Evolutionary conservation across 1,140 invertebrate genomes (phyloP).

Genomic region (Maconellicoccus hirsutus): DNA sequence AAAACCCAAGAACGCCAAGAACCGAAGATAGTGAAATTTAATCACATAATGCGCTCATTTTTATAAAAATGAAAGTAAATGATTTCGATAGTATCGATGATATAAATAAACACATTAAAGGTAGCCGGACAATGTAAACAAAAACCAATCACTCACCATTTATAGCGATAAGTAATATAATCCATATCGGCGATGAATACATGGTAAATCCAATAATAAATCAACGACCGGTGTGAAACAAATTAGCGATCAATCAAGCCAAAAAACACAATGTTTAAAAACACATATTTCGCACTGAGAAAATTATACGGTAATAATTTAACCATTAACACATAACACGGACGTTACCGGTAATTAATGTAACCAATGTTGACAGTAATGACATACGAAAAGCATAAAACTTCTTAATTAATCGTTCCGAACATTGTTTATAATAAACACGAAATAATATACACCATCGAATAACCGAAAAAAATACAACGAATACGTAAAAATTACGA

Average conservation of each 20-base stretch:
- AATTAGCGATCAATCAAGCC: not conserved
- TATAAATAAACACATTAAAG: no score
- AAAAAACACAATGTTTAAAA: not conserved
- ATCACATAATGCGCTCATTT: no score
- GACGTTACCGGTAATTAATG: conserved; percentile 2
- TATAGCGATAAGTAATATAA: not conserved
- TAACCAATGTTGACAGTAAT: not conserved
- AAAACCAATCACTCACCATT: not conserved
- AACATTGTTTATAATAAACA: not conserved
- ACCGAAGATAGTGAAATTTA: no score
- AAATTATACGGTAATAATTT: not conserved
- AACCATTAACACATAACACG: not conserved
- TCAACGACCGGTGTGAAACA: not conserved
- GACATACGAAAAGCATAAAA: not conserved
- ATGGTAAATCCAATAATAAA: not conserved
- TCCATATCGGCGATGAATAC: not conserved
- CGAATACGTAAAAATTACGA: conserved; percentile 9
- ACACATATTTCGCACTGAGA: not conserved
- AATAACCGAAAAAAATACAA: not conserved
- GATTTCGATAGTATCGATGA: no score
- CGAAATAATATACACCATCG: not conserved
- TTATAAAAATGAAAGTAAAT: no score
- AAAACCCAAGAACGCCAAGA: no score
- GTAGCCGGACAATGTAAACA: not conserved
- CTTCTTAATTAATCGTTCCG: not conserved